These are phyloP conservation scores for Anser brachyrhynchus DNA, from an alignment of 2,113 vertebrate genomes.

Conservation along the genomic window DNA sequence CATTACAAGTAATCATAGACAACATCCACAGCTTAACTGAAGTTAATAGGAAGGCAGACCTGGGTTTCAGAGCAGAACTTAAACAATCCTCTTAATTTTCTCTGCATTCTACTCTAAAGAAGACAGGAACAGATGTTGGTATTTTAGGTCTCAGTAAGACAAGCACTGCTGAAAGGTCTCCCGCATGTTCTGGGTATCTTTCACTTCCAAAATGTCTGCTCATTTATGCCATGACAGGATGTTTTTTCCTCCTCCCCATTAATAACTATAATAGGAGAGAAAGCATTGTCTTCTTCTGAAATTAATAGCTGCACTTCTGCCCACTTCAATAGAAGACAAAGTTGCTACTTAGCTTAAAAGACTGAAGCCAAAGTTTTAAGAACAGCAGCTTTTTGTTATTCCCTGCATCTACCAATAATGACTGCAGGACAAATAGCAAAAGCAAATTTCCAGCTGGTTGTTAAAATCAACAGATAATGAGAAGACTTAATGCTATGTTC, in stretches of 20 bases:
- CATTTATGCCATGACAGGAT: not conserved
- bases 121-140: not conserved
- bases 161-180: not conserved
- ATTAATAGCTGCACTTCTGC: not conserved
- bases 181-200: not conserved
- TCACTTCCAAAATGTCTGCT: not conserved
- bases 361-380: not conserved
- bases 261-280: not conserved
- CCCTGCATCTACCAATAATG: not conserved
- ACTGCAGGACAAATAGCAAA: not conserved
- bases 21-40: not conserved
- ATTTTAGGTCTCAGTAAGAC: not conserved
- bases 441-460: not conserved
- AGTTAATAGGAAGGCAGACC: not conserved
- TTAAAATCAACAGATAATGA: not conserved
- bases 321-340: not conserved
- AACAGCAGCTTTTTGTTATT: not conserved
- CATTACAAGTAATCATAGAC: not conserved
- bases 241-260: not conserved
- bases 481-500: not conserved
- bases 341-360: not conserved
- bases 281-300: not conserved
- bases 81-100: not conserved
- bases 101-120: not conserved
- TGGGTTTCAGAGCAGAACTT: not conserved